A percentile compares a stretch with the other conserved stretches of the same genome.
Evolutionary conservation across 1,140 invertebrate genomes (phyloP).

Genomic region (Andricus grossulariae): DNA sequence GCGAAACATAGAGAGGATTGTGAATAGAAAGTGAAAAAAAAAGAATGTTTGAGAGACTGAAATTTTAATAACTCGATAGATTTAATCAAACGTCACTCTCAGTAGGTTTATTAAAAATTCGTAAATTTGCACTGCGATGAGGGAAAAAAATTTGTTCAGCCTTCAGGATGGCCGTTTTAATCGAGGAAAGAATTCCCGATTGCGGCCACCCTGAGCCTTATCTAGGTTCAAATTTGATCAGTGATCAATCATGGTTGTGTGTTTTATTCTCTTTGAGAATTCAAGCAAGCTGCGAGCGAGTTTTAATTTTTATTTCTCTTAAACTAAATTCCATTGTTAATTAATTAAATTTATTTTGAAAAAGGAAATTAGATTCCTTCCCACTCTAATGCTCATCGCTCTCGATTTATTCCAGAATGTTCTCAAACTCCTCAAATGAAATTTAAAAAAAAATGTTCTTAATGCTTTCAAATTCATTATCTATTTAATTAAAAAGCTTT

Average conservation of each 20-base stretch:
- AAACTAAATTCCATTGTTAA: no score
- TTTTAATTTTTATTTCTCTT: no score
- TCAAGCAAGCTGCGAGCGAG: no score
- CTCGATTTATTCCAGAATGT: no score
- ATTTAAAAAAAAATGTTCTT: no score
- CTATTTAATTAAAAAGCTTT: no score
- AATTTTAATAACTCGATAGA: constrained; percentile 24
- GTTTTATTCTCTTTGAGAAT: no score
- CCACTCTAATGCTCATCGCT: no score
- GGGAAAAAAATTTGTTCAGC: not conserved
- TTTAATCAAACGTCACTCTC: constrained; percentile 18
- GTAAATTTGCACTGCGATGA: constrained; percentile 11
- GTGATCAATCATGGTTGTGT: constrained; percentile 28
- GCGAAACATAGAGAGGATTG: constrained; percentile 6
- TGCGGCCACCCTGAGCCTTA: no score
- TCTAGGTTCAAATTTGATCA: constrained; percentile 13
- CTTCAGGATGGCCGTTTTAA: not conserved
- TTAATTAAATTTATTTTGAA: not conserved
- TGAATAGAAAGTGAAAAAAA: not conserved
- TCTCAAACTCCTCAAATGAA: no score
- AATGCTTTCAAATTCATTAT: no score
- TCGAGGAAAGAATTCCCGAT: no score
- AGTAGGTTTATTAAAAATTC: constrained; percentile 25
- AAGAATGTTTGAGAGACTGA: not conserved
- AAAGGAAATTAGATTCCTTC: not conserved